A percentile compares a stretch with the other conserved stretches of the same genome.
These are phyloP conservation scores for Enteromius anoplus DNA, from an alignment of 2,797 vertebrate genomes.

Conservation along the genomic window DNA sequence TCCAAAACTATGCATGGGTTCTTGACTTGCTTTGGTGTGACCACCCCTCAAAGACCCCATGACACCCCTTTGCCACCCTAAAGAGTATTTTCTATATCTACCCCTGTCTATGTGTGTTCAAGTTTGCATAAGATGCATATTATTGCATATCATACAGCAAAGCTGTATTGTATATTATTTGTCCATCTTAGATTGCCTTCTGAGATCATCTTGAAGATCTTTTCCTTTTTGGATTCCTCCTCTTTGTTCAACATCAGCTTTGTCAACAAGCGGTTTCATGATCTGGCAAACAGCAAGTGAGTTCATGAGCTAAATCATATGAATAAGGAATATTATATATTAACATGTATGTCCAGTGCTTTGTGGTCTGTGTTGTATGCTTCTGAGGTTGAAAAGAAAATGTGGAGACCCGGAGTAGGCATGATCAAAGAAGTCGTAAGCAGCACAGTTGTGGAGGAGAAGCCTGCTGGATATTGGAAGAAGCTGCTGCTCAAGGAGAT, in stretches of 20 bases:
- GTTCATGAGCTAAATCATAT: slow-evolving; percentile 51
- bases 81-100: too few species aligned
- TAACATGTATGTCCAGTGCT: slow-evolving; percentile 67
- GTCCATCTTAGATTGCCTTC: slow-evolving; percentile 78
- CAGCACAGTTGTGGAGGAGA: slow-evolving; percentile 61
- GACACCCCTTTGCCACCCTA: too few species aligned
- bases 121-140: not conserved
- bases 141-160: not conserved
- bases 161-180: not conserved
- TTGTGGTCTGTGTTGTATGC: slow-evolving; percentile 83
- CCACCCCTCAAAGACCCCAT: too few species aligned
- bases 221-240: slow-evolving; percentile 84
- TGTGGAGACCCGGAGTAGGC: slow-evolving; percentile 56
- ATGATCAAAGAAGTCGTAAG: slow-evolving; percentile 52
- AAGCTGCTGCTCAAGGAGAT: slow-evolving; percentile 78
- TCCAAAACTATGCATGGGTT: too few species aligned
- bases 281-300: slow-evolving; percentile 89
- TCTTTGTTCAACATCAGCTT: slow-evolving; percentile 80
- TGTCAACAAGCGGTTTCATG: slow-evolving; percentile 80
- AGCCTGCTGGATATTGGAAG: slow-evolving; percentile 83
- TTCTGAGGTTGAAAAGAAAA: slow-evolving; percentile 64
- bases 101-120: not conserved
- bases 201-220: slow-evolving; percentile 85
- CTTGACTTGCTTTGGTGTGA: too few species aligned
- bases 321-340: slow-evolving; percentile 1